These are phyloP conservation scores for Conus canariensis DNA, from an alignment of 2,888 invertebrate species.

Conservation along the genomic window DNA sequence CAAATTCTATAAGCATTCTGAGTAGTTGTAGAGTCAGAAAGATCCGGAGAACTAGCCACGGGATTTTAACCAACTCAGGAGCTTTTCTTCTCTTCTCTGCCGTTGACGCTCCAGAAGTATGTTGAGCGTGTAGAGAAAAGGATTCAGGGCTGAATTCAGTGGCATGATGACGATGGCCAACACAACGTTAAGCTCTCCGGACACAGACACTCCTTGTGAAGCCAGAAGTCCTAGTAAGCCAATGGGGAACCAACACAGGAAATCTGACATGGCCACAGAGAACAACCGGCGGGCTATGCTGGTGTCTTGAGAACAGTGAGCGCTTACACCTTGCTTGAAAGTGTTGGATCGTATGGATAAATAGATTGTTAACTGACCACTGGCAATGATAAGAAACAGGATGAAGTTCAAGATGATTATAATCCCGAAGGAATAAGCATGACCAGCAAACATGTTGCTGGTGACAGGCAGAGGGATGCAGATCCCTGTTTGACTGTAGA, in stretches of 20 bases:
- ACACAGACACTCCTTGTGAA: constrained; percentile 7
- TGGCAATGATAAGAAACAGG: not conserved
- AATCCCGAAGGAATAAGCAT: not conserved
- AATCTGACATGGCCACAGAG: not conserved
- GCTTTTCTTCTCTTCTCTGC: not conserved
- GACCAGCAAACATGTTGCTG: not conserved
- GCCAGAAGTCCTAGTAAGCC: constrained; percentile 19
- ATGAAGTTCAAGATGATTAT: not conserved
- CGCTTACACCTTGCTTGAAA: not conserved
- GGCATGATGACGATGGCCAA: constrained; percentile 33
- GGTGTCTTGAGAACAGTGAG: not conserved
- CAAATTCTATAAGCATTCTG: too few species aligned
- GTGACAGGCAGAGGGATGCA: constrained; percentile 2
- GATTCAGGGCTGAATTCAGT: constrained; percentile 36
- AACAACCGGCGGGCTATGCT: constrained; percentile 4
- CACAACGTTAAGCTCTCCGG: not conserved
- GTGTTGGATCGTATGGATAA: not conserved
- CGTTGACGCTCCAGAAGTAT: not conserved
- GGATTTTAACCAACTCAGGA: not conserved
- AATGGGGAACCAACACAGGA: constrained; percentile 34
- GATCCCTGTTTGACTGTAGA: not conserved
- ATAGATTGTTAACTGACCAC: not conserved
- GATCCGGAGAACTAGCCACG: too few species aligned
- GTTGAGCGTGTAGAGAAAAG: constrained; percentile 37
- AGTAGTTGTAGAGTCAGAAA: too few species aligned